A percentile compares a stretch with the other conserved stretches of the same genome.
Evolutionary conservation across 2,113 vertebrate genomes (phyloP).

Genomic region (Podarcis raffonei): DNA sequence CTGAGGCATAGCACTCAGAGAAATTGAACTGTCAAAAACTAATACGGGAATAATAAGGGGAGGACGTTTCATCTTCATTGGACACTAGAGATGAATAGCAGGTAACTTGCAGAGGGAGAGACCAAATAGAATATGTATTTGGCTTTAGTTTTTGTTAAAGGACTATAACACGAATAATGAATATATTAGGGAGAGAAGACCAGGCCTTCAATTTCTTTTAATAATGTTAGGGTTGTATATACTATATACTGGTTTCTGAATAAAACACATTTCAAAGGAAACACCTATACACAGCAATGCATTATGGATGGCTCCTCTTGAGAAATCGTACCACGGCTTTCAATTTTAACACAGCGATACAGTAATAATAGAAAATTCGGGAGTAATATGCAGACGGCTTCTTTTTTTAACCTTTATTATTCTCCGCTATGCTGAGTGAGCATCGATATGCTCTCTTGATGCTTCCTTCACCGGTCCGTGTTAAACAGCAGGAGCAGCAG

Average conservation of each 20-base stretch:
- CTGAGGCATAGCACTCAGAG: conserved; percentile 75
- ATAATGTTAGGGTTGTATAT: conserved; percentile 80
- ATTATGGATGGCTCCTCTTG: conserved; percentile 79
- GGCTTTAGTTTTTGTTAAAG: conserved; percentile 76
- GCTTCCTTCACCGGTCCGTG: not conserved
- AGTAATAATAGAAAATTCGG: conserved; percentile 76
- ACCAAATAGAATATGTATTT: conserved; percentile 72
- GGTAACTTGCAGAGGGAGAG: conserved; percentile 59
- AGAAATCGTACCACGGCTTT: conserved; percentile 75
- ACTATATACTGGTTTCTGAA: conserved; percentile 71
- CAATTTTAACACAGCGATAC: conserved; percentile 78
- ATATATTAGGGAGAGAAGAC: conserved; percentile 73
- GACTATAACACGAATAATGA: conserved; percentile 77
- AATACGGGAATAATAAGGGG: conserved; percentile 77
- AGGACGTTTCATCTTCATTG: conserved; percentile 75
- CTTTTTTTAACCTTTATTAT: conserved; percentile 53
- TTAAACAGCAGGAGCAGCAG: not conserved
- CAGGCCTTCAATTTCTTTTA: conserved; percentile 78
- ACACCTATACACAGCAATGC: conserved; percentile 74
- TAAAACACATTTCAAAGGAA: conserved; percentile 79
- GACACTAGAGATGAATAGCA: conserved; percentile 76
- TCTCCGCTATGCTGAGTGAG: conserved; percentile 63
- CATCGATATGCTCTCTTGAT: conserved; percentile 23
- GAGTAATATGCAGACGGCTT: conserved; percentile 67
- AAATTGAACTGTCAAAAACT: conserved; percentile 81